A percentile compares a stretch with the other conserved stretches of the same genome.
phyloP scores from a whole-genome alignment of 2,888 invertebrate genomes.

The Spodoptera exigua region DNA sequence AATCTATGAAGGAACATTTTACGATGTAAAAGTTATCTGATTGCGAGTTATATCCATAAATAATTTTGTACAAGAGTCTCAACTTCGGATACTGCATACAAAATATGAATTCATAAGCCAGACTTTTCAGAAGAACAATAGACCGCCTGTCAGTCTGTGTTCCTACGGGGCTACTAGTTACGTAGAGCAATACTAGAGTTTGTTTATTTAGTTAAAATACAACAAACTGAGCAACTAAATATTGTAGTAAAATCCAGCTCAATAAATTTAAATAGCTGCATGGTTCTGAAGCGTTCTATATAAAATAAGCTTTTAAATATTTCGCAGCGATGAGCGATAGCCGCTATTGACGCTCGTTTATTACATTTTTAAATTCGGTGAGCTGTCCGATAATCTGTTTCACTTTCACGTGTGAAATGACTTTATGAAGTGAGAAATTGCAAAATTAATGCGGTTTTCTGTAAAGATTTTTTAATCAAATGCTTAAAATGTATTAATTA shows the following conservation, averaged over 20 bases:
- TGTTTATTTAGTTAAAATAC: too few relatives aligned
- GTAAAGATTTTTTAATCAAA: too few relatives aligned
- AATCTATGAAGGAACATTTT: constrained; percentile 16
- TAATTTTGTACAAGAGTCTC: background rate
- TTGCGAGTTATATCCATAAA: background rate
- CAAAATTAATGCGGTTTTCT: background rate
- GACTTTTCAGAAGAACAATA: too few relatives aligned
- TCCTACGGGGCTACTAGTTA: too few relatives aligned
- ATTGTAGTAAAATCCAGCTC: too few relatives aligned
- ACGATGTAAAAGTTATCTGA: constrained; percentile 1
- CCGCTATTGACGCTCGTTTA: constrained; percentile 22
- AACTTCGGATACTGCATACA: background rate
- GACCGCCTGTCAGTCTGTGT: too few relatives aligned
- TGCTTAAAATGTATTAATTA: too few relatives aligned
- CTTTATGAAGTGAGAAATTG: constrained; percentile 16
- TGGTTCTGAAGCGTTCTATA: constrained; percentile 11
- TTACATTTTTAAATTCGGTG: constrained; percentile 25
- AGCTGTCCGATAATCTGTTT: constrained; percentile 22
- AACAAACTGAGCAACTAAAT: too few relatives aligned
- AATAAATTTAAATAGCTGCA: constrained; percentile 5
- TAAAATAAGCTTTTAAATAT: constrained; percentile 18
- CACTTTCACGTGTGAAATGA: constrained; percentile 13
- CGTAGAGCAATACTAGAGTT: too few relatives aligned
- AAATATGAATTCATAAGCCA: too few relatives aligned
- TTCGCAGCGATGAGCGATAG: constrained; percentile 11